Conservation (phyloP, 2,113 vertebrate genomes). For the Apeltes quadracus region DNA sequence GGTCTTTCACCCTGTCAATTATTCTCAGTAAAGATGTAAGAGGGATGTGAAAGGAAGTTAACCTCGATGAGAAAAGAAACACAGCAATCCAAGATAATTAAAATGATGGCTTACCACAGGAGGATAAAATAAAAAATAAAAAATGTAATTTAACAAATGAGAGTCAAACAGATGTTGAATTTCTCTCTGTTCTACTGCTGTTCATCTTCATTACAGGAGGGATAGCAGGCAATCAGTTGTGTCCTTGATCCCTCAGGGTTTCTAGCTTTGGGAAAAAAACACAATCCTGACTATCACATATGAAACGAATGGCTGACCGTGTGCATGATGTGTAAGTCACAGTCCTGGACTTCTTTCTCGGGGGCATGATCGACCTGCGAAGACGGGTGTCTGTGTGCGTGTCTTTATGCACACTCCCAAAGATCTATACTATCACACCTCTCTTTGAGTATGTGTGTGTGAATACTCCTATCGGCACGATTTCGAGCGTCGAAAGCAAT, state of each 20-base stretch:
- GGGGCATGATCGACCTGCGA: slow-evolving; percentile 25
- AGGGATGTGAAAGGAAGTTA: not conserved
- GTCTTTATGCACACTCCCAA: not conserved
- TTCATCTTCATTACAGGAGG: slow-evolving; percentile 35
- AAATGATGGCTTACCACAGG: not conserved
- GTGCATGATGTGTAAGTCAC: slow-evolving; percentile 15
- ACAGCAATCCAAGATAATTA: not conserved
- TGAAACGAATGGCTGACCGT: slow-evolving; percentile 24
- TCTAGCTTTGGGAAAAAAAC: slow-evolving; percentile 27
- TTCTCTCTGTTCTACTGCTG: slow-evolving; percentile 24
- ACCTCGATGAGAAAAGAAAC: not conserved
- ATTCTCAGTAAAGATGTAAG: not conserved
- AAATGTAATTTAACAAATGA: slow-evolving; percentile 18
- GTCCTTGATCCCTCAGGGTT: slow-evolving; percentile 41
- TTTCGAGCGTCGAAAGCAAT: slow-evolving; percentile 28
- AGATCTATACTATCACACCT: slow-evolving; percentile 5
- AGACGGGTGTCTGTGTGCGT: not conserved
- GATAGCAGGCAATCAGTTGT: slow-evolving; percentile 43
- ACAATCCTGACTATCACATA: slow-evolving; percentile 9
- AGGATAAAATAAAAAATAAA: slow-evolving; percentile 2
- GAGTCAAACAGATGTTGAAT: slow-evolving; percentile 17
- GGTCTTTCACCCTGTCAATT: not conserved
- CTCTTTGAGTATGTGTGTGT: slow-evolving; percentile 20
- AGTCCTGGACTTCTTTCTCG: slow-evolving; percentile 12
- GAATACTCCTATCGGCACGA: slow-evolving; percentile 31